Conservation (phyloP, 64 coral and sea anemone species). For the Pachyseris speciosa region DNA sequence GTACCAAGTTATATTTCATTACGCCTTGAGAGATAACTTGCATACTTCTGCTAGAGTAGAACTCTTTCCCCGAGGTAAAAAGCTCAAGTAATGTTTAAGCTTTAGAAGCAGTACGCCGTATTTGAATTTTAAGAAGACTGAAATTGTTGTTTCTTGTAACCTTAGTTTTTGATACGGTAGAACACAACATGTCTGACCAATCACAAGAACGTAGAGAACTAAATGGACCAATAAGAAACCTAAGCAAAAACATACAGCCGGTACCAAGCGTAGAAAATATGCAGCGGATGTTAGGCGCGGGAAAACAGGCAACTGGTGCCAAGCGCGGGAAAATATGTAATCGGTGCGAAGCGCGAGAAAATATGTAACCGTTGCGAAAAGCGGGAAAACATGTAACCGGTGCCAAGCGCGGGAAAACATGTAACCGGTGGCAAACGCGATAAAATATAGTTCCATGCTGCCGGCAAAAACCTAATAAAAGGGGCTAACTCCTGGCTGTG, state of each 20-base stretch:
- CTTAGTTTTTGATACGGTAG: too few species aligned
- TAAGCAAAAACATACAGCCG: neutral
- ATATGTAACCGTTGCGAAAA: too few species aligned
- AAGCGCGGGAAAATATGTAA: neutral
- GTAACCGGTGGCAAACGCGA: too few species aligned
- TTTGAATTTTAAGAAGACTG: neutral
- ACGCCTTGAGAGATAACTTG: slow-evolving; percentile 23
- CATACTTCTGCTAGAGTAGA: slow-evolving; percentile 7
- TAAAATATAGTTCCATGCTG: too few species aligned
- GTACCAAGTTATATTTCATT: slow-evolving; percentile 51
- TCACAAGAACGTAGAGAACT: neutral
- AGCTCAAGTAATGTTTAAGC: neutral
- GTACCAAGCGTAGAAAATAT: neutral
- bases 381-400: too few species aligned
- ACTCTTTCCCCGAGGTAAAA: neutral
- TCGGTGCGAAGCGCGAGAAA: too few species aligned
- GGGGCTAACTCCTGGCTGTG: too few species aligned
- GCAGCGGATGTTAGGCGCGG: neutral
- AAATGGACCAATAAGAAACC: neutral
- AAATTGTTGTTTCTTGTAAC: too few species aligned
- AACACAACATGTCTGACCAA: neutral
- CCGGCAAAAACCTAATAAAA: too few species aligned
- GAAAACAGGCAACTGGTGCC: neutral
- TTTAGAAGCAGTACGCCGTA: neutral
- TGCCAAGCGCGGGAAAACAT: too few species aligned